These are phyloP conservation scores for Cheilosia variabilis DNA, from an alignment of 2,888 invertebrate species.

Conservation along the genomic window DNA sequence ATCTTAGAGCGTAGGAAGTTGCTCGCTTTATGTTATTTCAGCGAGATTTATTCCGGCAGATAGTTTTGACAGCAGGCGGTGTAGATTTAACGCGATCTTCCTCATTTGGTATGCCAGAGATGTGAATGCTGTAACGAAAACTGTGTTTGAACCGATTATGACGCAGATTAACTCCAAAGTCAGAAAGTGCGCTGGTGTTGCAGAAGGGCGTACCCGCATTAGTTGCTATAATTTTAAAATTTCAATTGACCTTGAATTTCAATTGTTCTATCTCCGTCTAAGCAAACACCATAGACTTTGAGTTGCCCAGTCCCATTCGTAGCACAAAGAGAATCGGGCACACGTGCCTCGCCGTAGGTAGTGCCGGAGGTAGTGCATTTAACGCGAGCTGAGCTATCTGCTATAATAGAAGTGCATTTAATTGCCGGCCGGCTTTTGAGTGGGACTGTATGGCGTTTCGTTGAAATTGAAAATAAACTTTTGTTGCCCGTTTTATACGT, in stretches of 20 bases:
- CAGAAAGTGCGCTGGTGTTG: neutral
- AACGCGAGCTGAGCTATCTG: neutral
- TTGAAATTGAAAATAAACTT: slow-evolving; percentile 59
- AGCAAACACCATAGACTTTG: slow-evolving; percentile 57
- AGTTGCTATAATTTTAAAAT: slow-evolving; percentile 31
- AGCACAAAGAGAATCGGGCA: neutral
- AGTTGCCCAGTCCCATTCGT: slow-evolving; percentile 44
- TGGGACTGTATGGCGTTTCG: slow-evolving; percentile 48
- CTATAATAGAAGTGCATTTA: slow-evolving; percentile 59
- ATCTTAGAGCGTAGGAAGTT: slow-evolving; percentile 33
- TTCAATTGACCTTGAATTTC: slow-evolving; percentile 60
- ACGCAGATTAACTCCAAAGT: slow-evolving; percentile 26
- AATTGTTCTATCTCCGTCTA: slow-evolving; percentile 49
- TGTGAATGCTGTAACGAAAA: slow-evolving; percentile 3
- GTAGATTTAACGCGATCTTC: slow-evolving; percentile 12
- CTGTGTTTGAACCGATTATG: slow-evolving; percentile 17
- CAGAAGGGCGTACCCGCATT: slow-evolving; percentile 37
- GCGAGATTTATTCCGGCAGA: slow-evolving; percentile 34
- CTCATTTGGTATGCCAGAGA: slow-evolving; percentile 47
- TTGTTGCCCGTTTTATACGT: slow-evolving; percentile 27
- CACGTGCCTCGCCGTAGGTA: slow-evolving; percentile 37
- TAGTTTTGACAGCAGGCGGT: slow-evolving; percentile 53
- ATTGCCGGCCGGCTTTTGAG: slow-evolving; percentile 64
- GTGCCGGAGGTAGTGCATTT: slow-evolving; percentile 7
- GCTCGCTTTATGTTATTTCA: neutral